Evolutionary conservation across 2,797 vertebrate genomes (phyloP).

Genomic region (Prunella strophiata): DNA sequence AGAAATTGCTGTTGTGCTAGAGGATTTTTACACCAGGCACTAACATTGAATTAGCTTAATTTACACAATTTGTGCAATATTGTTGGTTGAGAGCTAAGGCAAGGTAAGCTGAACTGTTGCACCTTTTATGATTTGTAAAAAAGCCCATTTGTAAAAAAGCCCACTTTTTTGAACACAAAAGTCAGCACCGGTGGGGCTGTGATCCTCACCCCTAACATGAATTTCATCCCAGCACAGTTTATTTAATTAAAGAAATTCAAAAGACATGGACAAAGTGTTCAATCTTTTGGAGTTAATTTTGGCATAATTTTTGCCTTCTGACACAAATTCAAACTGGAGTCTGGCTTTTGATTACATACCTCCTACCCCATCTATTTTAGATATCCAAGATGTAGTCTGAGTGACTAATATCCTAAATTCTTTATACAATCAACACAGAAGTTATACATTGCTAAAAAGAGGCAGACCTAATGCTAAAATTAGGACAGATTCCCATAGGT

Average conservation of each 20-base stretch:
- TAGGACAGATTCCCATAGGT: neutral
- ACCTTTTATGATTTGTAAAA: neutral
- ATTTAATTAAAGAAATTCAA: neutral
- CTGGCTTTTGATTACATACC: neutral
- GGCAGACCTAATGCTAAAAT: neutral
- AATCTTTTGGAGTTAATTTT: neutral
- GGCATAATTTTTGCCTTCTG: neutral
- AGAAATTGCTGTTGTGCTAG: neutral
- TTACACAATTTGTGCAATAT: neutral
- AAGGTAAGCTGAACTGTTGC: neutral
- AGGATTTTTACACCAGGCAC: neutral
- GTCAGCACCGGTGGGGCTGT: neutral
- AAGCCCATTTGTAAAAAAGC: neutral
- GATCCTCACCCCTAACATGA: neutral
- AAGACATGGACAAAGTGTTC: neutral
- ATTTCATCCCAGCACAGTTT: neutral
- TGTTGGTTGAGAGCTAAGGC: neutral
- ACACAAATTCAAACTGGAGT: neutral
- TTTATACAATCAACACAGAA: neutral
- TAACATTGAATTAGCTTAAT: neutral
- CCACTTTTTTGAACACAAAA: neutral
- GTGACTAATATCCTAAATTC: neutral
- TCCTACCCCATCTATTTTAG: neutral
- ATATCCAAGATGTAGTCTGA: neutral
- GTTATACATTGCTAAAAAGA: neutral